Evolutionary conservation across 1,140 invertebrate species (phyloP), one percentile per base, ranked within the genome.

Genomic region (Tenebrio molitor): DNA sequence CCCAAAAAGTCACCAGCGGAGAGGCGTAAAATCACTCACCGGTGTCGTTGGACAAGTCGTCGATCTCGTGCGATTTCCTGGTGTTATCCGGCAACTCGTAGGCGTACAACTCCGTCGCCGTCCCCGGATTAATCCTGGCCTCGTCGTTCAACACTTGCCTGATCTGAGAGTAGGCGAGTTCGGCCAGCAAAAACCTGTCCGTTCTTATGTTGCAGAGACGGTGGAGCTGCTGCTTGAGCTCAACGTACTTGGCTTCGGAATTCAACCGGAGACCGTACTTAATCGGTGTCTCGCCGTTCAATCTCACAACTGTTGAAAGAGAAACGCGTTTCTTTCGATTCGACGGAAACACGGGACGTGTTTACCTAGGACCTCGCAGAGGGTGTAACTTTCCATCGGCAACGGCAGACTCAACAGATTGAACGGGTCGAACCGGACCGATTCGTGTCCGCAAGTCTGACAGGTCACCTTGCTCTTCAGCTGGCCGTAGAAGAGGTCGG

Each of bases 401-500:
- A 96, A 84, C 46, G 94, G 94, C 74, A 97, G 84, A 76, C 93
- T 95, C 14, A 96, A 87, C 84, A 94, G 91, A 81, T 93, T 95
- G 85, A 95, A 96, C 1, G 94, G 91, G 85, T 96, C 95, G 84
- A 96, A 97, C 21, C 93, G 88, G 23, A 95, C 93, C 71, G 92
- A 94, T 77, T 92, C 89, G 76, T 90, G 89, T 10, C 89, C 88
- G 84, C 95, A 97, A 5, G 89, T 88, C 76, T 90, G 87, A 84
- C 95, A 96, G 41, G 88, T 91, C 23, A 93, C 84, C 82, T 92
- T 91, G 1, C 94, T 95, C 84, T 95, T 95, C 0, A 97, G 85
- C 83, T 96, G 93, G 0, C 95, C 95, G 84, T 96, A 95, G 84
- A 97, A 97, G 42, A 96, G 84, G 83, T 96, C 95, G 21, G 95